These are phyloP conservation scores for Ptilonorhynchus violaceus DNA, from an alignment of 2,113 vertebrate species.

Conservation along the genomic window DNA sequence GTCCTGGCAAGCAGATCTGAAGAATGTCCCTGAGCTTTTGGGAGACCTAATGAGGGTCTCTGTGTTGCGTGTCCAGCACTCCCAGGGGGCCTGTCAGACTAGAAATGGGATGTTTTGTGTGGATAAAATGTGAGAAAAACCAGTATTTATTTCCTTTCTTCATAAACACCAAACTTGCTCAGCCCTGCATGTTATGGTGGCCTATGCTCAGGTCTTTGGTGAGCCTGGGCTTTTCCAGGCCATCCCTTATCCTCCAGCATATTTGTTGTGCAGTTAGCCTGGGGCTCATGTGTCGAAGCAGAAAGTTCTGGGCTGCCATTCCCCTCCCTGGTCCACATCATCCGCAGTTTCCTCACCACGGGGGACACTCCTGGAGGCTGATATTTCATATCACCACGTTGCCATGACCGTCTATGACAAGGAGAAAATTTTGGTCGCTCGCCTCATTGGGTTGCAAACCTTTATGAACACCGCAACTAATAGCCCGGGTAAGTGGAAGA, in stretches of 20 bases:
- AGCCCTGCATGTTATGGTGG: accelerated
- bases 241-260: not conserved
- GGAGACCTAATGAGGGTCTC: not conserved
- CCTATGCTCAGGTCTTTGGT: not conserved
- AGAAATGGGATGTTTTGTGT: not conserved
- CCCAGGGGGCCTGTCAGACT: not conserved
- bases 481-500: slow-evolving; percentile 69
- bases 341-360: not conserved
- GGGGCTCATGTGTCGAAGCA: not conserved
- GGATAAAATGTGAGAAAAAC: not conserved
- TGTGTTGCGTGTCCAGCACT: not conserved
- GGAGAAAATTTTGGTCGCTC: slow-evolving; percentile 50
- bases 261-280: not conserved
- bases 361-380: not conserved
- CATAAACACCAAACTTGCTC: not conserved
- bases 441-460: slow-evolving; percentile 61
- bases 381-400: not conserved
- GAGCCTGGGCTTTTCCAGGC: not conserved
- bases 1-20: not conserved
- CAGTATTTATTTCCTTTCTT: not conserved
- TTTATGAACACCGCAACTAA: slow-evolving; percentile 69
- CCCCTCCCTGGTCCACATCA: accelerated
- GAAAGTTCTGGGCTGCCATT: not conserved
- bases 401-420: not conserved
- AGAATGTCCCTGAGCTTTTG: not conserved